A percentile compares a stretch with the other conserved stretches of the same genome.
Conservation (phyloP, 2,113 vertebrate genomes). For the Colius striatus region DNA sequence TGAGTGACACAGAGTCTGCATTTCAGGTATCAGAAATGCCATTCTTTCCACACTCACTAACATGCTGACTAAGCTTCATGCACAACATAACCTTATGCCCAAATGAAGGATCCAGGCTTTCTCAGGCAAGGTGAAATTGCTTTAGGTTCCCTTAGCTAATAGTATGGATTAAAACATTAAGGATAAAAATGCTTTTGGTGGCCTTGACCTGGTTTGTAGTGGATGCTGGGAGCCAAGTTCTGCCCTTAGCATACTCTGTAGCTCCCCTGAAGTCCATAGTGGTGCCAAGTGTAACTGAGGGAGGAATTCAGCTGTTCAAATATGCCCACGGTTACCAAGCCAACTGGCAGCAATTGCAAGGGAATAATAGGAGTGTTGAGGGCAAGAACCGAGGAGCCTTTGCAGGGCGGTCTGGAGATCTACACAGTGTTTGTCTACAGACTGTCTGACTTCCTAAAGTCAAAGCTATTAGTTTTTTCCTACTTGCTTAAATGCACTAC, state of each 20-base stretch:
- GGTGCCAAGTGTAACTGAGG: slow-evolving; percentile 62
- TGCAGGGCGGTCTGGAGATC: not conserved
- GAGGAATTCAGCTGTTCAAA: slow-evolving; percentile 62
- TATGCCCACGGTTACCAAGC: slow-evolving; percentile 27
- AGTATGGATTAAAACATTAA: not conserved
- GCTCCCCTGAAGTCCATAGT: not conserved
- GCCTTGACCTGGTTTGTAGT: slow-evolving; percentile 22
- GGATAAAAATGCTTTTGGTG: not conserved
- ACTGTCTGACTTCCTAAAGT: slow-evolving; percentile 47
- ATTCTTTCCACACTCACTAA: not conserved
- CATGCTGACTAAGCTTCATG: not conserved
- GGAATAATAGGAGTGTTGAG: slow-evolving; percentile 66
- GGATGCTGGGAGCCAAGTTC: not conserved
- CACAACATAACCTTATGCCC: not conserved
- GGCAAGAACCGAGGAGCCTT: slow-evolving; percentile 47
- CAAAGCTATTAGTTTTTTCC: slow-evolving; percentile 53
- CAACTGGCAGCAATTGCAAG: slow-evolving; percentile 52
- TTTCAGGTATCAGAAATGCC: not conserved
- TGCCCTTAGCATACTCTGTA: slow-evolving; percentile 32
- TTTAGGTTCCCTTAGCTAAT: not conserved
- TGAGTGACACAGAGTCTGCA: not conserved
- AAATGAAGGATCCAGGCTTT: not conserved
- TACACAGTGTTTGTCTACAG: slow-evolving; percentile 8
- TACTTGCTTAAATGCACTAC: not conserved
- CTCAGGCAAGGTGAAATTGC: not conserved